Percentiles rank a stretch among this genome's conserved stretches.
phyloP scores from a whole-genome alignment of 2,113 vertebrate species.

The Panthera leo region DNA sequence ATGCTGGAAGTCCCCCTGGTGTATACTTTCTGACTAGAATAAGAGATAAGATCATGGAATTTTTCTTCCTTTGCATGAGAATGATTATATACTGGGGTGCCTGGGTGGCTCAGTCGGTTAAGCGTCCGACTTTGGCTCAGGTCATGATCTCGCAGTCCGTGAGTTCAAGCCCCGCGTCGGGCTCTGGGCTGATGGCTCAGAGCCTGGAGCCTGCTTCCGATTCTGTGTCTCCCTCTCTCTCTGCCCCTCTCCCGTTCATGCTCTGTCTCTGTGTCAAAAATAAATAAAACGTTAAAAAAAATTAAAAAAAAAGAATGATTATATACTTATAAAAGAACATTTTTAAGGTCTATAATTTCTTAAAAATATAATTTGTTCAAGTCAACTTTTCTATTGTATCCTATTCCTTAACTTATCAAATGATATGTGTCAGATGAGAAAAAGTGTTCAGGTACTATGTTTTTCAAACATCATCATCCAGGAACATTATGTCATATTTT shows the following conservation, averaged over 20 bases:
- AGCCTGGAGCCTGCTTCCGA: no score
- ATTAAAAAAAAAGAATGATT: no score
- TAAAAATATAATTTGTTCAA: neutral
- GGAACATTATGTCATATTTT: neutral
- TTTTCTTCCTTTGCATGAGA: neutral
- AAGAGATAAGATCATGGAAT: neutral
- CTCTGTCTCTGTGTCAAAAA: no score
- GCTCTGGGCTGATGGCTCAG: no score
- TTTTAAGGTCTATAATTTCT: neutral
- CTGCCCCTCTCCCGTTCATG: no score
- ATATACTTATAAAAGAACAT: neutral
- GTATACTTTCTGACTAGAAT: neutral
- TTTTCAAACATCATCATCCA: neutral
- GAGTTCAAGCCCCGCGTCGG: no score
- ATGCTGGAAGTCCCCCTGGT: neutral
- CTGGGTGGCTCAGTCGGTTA: no score
- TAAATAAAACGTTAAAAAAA: no score
- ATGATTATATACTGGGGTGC: neutral
- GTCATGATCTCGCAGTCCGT: no score
- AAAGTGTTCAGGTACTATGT: neutral
- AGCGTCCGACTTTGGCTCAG: no score
- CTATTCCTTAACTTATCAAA: neutral
- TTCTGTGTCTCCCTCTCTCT: no score
- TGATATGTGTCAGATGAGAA: neutral
- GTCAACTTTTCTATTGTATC: neutral